Percentiles rank a stretch among this genome's conserved stretches.
These are phyloP conservation scores for Pavo muticus DNA, from an alignment of 2,113 vertebrate species.

Conservation along the genomic window DNA sequence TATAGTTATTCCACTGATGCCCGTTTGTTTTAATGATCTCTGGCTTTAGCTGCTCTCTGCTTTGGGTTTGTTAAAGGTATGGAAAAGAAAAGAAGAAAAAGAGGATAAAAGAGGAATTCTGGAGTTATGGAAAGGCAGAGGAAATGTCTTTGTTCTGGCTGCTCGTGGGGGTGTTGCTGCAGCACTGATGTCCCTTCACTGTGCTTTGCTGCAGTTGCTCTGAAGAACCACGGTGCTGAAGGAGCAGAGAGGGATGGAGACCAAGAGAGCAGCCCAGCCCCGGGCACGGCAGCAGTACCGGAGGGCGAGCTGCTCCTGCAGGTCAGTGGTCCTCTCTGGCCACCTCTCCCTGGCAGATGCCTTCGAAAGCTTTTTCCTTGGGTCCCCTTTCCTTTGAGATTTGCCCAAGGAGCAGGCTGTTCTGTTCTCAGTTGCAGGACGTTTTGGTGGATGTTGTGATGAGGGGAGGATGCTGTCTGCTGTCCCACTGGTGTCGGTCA, in stretches of 20 bases:
- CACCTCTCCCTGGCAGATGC: background rate
- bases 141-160: background rate
- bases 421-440: background rate
- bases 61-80: background rate
- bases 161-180: constrained; percentile 26
- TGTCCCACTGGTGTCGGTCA: background rate
- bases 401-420: background rate
- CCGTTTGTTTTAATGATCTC: background rate
- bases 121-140: background rate
- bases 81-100: background rate
- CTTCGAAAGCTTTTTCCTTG: background rate
- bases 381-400: background rate
- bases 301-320: constrained; percentile 83
- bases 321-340: constrained; percentile 64
- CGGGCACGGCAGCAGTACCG: background rate
- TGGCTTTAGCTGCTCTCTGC: background rate
- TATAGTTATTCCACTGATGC: background rate
- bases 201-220: constrained; percentile 70
- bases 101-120: background rate
- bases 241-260: background rate
- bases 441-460: background rate
- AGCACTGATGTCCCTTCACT: constrained; percentile 44
- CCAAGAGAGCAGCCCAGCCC: background rate
- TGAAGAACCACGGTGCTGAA: constrained; percentile 57
- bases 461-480: background rate